Evolutionary conservation across 2,888 invertebrate species (phyloP).

Genomic region (Eretmocerus hayati): DNA sequence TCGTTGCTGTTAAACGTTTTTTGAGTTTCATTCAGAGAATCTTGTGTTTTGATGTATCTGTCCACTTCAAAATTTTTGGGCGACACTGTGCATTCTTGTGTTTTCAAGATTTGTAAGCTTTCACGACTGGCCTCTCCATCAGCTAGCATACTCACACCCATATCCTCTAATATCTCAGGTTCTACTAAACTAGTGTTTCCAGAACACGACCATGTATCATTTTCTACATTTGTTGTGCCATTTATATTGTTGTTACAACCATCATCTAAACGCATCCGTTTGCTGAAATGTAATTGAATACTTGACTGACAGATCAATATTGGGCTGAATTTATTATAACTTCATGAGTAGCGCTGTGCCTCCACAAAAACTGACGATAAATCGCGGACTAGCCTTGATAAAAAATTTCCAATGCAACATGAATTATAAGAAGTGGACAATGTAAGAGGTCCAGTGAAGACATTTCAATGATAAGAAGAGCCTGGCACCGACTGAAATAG

Average conservation of each 20-base stretch:
- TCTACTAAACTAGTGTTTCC: slow-evolving; percentile 43
- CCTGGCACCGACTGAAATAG: too few relatives aligned
- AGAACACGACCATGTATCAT: slow-evolving; percentile 36
- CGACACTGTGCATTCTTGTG: slow-evolving; percentile 41
- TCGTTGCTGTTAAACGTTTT: slow-evolving; percentile 29
- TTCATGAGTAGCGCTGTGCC: too few relatives aligned
- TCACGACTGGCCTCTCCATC: slow-evolving; percentile 47
- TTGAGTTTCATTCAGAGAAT: slow-evolving; percentile 28
- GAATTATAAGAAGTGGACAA: background rate
- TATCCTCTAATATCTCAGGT: slow-evolving; percentile 52
- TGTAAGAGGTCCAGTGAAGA: too few relatives aligned
- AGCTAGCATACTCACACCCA: slow-evolving; percentile 57
- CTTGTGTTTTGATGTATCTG: slow-evolving; percentile 27
- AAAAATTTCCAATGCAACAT: too few relatives aligned
- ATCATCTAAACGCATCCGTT: slow-evolving; percentile 38
- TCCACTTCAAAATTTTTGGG: slow-evolving; percentile 29
- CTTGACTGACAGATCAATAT: too few relatives aligned
- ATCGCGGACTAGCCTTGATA: background rate
- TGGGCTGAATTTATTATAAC: background rate
- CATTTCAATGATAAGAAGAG: too few relatives aligned
- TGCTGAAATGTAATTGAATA: too few relatives aligned
- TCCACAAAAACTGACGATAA: background rate
- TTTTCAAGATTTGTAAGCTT: slow-evolving; percentile 35
- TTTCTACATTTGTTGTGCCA: slow-evolving; percentile 30
- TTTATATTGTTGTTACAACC: slow-evolving; percentile 41